phyloP scores from a whole-genome alignment of 2,113 vertebrate species.

The Tragulus kanchil region DNA sequence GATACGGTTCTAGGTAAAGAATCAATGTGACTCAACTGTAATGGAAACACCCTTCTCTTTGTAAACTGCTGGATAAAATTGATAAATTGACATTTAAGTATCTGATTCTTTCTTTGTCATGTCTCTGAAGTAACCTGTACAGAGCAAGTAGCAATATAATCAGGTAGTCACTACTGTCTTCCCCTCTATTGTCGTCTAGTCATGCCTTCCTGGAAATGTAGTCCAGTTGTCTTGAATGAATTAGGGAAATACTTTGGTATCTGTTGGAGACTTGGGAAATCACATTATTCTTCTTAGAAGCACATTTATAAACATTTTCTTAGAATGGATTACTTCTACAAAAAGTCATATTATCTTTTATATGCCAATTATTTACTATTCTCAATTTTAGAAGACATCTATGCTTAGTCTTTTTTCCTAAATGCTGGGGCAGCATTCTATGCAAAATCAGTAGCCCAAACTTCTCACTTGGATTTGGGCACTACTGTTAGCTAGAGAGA shows the following conservation, averaged over 20 bases:
- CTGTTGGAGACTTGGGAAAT: neutral
- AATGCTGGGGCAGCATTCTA: neutral
- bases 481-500: neutral
- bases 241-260: neutral
- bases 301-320: neutral
- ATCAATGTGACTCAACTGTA: neutral
- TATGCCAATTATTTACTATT: neutral
- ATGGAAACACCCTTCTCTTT: neutral
- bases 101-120: slow-evolving; percentile 14
- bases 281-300: neutral
- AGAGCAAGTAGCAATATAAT: neutral
- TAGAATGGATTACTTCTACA: slow-evolving; percentile 5
- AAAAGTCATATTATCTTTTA: neutral
- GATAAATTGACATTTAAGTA: neutral
- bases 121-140: neutral
- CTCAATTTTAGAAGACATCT: neutral
- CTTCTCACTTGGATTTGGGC: neutral
- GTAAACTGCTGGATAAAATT: neutral
- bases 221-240: neutral
- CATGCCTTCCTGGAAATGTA: neutral
- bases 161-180: neutral
- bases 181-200: neutral
- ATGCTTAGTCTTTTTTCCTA: neutral
- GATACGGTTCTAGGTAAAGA: neutral
- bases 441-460: neutral